These are phyloP conservation scores for Phalanger gymnotis DNA, from an alignment of 2,797 vertebrate species.

Conservation along the genomic window DNA sequence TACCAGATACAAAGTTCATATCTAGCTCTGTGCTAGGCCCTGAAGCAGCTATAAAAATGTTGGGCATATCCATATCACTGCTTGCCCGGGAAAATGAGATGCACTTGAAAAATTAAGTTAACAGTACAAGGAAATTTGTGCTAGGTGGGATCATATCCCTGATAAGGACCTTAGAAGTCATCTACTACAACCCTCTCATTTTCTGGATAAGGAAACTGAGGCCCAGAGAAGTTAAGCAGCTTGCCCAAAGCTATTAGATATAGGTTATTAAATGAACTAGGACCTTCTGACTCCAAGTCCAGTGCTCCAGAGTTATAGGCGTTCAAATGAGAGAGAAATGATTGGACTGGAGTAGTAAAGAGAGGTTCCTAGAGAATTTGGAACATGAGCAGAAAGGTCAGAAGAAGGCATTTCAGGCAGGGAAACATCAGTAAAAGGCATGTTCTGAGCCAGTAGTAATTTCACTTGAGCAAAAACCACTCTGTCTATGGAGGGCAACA, in stretches of 20 bases:
- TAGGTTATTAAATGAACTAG: no score
- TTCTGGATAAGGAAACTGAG: not conserved
- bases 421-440: not conserved
- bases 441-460: not conserved
- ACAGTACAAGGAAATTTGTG: not conserved
- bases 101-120: not conserved
- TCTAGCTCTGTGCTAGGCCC: not conserved
- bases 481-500: not conserved
- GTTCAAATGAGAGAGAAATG: not conserved
- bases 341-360: not conserved
- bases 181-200: not conserved
- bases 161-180: not conserved
- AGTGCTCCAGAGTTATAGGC: no score
- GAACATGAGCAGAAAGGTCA: not conserved
- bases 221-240: not conserved
- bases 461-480: not conserved
- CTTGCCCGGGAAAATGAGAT: not conserved
- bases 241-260: no score
- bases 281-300: no score
- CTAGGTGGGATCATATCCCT: not conserved
- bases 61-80: not conserved
- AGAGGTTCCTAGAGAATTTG: not conserved
- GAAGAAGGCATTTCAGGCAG: not conserved
- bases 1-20: not conserved
- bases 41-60: not conserved